Evolutionary conservation across 2,113 vertebrate species (phyloP).

Genomic region (Elanoides forficatus): DNA sequence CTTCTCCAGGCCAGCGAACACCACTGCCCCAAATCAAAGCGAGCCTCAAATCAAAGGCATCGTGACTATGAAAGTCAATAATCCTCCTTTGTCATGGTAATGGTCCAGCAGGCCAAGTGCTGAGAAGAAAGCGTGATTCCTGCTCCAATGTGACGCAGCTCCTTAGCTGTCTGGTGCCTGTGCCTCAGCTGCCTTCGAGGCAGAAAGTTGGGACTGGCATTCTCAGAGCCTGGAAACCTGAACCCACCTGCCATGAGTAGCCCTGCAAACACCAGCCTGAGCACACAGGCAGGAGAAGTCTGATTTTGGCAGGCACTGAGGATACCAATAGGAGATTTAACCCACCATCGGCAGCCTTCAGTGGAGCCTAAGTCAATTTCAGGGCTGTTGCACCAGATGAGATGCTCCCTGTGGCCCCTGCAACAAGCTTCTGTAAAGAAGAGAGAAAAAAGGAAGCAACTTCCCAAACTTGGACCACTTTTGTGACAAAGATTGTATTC

Average conservation of each 20-base stretch:
- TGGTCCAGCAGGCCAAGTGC: neutral
- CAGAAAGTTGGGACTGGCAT: neutral
- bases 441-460: neutral
- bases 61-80: conserved; percentile 81
- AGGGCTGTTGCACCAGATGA: neutral
- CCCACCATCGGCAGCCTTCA: neutral
- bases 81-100: conserved; percentile 79
- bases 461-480: neutral
- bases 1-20: neutral
- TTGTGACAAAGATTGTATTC: neutral
- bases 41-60: conserved; percentile 76
- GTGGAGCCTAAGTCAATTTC: neutral
- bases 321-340: neutral
- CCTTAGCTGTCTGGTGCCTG: neutral
- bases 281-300: neutral
- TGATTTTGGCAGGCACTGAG: neutral
- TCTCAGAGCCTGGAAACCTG: neutral
- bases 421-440: neutral
- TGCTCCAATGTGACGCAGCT: neutral
- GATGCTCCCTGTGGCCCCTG: neutral
- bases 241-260: neutral
- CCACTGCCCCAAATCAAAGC: conserved; percentile 63
- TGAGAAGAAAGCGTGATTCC: neutral
- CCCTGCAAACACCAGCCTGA: neutral
- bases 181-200: neutral